Conservation (phyloP, 2,113 vertebrate genomes). For the Hypocryptadius cinnamomeus region DNA sequence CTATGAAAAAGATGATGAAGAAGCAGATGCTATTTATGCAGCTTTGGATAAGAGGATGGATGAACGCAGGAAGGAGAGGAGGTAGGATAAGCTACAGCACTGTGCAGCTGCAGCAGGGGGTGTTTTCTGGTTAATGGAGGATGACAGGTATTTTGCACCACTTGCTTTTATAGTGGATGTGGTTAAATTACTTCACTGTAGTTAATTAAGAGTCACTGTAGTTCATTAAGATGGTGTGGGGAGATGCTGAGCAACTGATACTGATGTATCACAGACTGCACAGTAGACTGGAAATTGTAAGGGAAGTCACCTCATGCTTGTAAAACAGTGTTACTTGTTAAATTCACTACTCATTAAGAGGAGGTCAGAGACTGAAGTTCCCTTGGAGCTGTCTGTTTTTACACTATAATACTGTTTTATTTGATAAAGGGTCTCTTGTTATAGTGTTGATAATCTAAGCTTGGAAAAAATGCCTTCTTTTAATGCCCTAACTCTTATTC, state of each 20-base stretch:
- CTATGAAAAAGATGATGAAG: conserved; percentile 97
- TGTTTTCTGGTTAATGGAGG: background rate
- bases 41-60: conserved; percentile 98
- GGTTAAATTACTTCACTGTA: background rate
- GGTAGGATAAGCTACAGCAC: conserved; percentile 57
- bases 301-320: background rate
- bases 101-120: fast-evolving
- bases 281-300: background rate
- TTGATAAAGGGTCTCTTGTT: background rate
- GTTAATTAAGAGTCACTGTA: background rate
- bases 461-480: background rate
- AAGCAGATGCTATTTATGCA: conserved; percentile 95
- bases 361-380: background rate
- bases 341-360: background rate
- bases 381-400: background rate
- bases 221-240: background rate
- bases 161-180: background rate
- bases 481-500: background rate
- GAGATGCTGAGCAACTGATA: background rate
- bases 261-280: background rate
- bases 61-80: conserved; percentile 93
- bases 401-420: background rate
- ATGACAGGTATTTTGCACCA: background rate
- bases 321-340: background rate
- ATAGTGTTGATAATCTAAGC: background rate